phyloP scores from a whole-genome alignment of 1,140 invertebrate genomes.

The Caenorhabditis brenneri region DNA sequence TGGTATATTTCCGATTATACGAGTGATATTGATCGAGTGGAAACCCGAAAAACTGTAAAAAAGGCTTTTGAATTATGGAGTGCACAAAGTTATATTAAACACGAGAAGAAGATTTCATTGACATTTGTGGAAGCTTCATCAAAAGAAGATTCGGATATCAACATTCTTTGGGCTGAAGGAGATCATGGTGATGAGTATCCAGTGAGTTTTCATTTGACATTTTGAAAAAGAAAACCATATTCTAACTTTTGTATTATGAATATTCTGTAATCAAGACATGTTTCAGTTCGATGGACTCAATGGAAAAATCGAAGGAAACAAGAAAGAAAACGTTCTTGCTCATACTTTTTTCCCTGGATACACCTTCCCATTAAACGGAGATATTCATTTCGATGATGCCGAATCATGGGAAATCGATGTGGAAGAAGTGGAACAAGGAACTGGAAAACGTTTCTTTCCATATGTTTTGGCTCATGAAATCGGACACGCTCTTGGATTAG shows the following conservation, averaged over 20 bases:
- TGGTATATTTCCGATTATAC: conserved; percentile 50
- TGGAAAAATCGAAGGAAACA: conserved; percentile 25
- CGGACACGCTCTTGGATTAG: conserved; percentile 50
- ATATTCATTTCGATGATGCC: conserved; percentile 53
- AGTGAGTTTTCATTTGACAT: not conserved
- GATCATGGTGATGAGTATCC: conserved; percentile 45
- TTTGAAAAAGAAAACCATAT: not conserved
- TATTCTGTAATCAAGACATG: not conserved
- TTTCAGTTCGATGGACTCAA: conserved; percentile 48
- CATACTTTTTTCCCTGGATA: conserved; percentile 54
- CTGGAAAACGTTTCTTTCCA: conserved; percentile 50
- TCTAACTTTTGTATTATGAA: not conserved
- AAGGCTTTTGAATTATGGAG: conserved; percentile 50
- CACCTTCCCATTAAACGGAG: conserved; percentile 45
- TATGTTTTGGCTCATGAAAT: conserved; percentile 54
- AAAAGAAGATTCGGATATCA: conserved; percentile 47
- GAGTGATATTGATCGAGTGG: conserved; percentile 34
- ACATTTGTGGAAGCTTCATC: conserved; percentile 44
- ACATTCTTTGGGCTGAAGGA: conserved; percentile 54
- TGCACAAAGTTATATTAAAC: conserved; percentile 36
- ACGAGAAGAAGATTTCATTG: conserved; percentile 33
- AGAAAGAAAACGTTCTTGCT: conserved; percentile 53
- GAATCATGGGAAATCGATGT: conserved; percentile 46
- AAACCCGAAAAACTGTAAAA: conserved; percentile 12
- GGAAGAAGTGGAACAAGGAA: conserved; percentile 6